Conservation (phyloP, 2,888 invertebrate genomes). For the Lycaena phlaeas region DNA sequence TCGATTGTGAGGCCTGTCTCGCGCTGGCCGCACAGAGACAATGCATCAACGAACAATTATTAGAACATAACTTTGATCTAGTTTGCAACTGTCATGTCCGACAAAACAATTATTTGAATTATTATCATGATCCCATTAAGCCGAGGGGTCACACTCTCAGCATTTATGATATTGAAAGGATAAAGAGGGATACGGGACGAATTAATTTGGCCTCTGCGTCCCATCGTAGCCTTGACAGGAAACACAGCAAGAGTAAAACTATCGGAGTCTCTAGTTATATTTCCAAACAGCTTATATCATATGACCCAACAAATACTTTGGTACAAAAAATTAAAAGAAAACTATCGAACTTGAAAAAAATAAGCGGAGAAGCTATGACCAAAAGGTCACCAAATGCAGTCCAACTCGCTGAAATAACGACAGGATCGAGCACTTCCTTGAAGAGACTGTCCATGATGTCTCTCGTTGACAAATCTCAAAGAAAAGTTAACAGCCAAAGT, state of each 20-base stretch:
- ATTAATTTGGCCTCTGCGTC: conserved; percentile 45
- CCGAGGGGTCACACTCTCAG: conserved; percentile 57
- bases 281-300: conserved; percentile 64
- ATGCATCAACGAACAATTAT: conserved; percentile 50
- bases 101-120: conserved; percentile 59
- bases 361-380: conserved; percentile 57
- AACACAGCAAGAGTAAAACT: conserved; percentile 58
- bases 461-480: conserved; percentile 55
- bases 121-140: conserved; percentile 41
- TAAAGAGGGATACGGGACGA: conserved; percentile 52
- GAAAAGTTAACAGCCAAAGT: conserved; percentile 58
- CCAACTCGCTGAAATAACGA: conserved; percentile 63
- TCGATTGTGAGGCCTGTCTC: conserved; percentile 65
- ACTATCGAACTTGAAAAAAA: conserved; percentile 64
- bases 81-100: conserved; percentile 63
- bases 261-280: conserved; percentile 64
- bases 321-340: conserved; percentile 68
- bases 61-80: conserved; percentile 57
- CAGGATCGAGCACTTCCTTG: conserved; percentile 56
- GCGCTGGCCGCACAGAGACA: conserved; percentile 57
- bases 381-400: conserved; percentile 65
- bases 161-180: conserved; percentile 60
- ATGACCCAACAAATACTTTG: conserved; percentile 60
- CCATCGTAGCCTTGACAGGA: conserved; percentile 64
- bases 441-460: conserved; percentile 64